phyloP scores from a whole-genome alignment of 1,140 invertebrate species.

The Drosophila ohnishii region DNA sequence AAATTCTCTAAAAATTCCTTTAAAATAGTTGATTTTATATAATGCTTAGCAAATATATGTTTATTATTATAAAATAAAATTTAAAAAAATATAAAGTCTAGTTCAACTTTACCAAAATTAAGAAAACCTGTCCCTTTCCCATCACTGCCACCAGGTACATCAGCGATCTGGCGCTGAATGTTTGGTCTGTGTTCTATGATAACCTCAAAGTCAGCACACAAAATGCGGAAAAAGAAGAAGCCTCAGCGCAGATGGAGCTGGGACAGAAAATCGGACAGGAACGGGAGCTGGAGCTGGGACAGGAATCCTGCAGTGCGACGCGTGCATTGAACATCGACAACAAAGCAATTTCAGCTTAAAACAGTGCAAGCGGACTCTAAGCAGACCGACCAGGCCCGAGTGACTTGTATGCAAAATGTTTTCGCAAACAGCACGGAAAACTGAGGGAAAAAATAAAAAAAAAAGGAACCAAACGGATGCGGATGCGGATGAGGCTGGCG shows the following conservation, averaged over 20 bases:
- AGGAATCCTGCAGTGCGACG: slow-evolving; percentile 56
- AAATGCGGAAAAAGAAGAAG: slow-evolving; percentile 13
- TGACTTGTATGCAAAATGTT: slow-evolving; percentile 81
- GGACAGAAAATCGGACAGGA: slow-evolving; percentile 8
- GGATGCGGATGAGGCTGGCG: slow-evolving; percentile 31
- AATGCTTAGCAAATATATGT: no score
- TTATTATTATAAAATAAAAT: no score
- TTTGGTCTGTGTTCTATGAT: slow-evolving; percentile 45
- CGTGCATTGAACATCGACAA: slow-evolving; percentile 79
- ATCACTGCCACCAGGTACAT: slow-evolving; percentile 3
- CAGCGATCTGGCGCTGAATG: slow-evolving; percentile 6
- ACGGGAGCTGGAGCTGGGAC: neutral
- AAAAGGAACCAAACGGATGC: slow-evolving; percentile 56
- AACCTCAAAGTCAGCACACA: slow-evolving; percentile 62
- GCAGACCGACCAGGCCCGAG: slow-evolving; percentile 60
- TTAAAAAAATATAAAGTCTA: no score
- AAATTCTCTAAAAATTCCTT: neutral
- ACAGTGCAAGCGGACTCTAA: slow-evolving; percentile 57
- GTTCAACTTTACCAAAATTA: neutral
- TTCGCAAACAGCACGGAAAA: slow-evolving; percentile 42
- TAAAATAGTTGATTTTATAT: neutral
- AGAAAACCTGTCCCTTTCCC: neutral
- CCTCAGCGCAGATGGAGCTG: neutral
- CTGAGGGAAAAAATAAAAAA: slow-evolving; percentile 40
- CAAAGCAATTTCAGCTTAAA: slow-evolving; percentile 80